Base-by-base conservation (phyloP, 2,888 invertebrate genomes). In the Sylvicola fuscatus region DNA sequence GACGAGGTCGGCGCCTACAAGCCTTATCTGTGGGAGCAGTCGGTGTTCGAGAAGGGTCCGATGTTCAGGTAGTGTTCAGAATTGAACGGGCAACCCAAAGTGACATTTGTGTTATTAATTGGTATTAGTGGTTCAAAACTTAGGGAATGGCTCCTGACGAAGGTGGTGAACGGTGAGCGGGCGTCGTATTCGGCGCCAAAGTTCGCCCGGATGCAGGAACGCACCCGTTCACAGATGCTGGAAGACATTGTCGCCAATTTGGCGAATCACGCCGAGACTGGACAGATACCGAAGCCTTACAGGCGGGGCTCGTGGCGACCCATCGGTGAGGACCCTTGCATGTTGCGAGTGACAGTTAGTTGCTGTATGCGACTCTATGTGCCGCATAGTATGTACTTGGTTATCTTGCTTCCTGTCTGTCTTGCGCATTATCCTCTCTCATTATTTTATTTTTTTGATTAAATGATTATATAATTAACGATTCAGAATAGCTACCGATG, bases 1-100 rank as follows among this genome's bases (percentile, higher is more conserved):
- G 90, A 90, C 56, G 90, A 90, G 65, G 90, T 90, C 29, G 87
- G 89, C 30, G 90, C 90, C 44, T 90, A 89, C 64, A 90, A 90
- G 56, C 90, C 90, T 27, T 90, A 90, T 61, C 68, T 90, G 35
- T 89, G 89, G 89, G 89, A 90, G 56, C 87, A 90, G 61, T 86
- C 83, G 46, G 80, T 84, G 38, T 90, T 90, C 54, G 84, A 87
- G 56, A 89, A 89, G 66, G 89, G 87, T 17, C 76, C 87, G 14
- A 87, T 90, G 86, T 89, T 89, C 62, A 72, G 89, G 71, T 71
- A 50, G 49, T 40, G 16, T 30, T 28, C 13, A 15, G n/a, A n/a
- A n/a, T 21, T 21, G 21, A 21, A 21, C 8, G 16, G 16, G 14
- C 11, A 13, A 32, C 31, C 10, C 10, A 11, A 27, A 10, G 28